These are phyloP conservation scores for Drosophila sproati DNA, from an alignment of 1,140 invertebrate species.

Conservation along the genomic window DNA sequence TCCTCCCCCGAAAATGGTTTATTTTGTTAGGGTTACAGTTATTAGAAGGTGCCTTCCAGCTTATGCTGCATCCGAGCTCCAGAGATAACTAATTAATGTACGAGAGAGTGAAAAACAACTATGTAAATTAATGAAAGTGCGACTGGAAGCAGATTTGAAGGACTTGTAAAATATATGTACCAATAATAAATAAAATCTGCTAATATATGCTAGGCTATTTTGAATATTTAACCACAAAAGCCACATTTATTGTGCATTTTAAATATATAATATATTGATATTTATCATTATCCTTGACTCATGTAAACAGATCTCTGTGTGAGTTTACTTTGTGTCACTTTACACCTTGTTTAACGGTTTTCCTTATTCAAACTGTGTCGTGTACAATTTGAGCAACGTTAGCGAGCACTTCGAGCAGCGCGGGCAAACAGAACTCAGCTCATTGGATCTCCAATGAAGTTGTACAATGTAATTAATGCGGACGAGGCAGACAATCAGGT, in stretches of 20 bases:
- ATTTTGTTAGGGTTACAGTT: slow-evolving; percentile 71
- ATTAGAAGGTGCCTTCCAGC: slow-evolving; percentile 25
- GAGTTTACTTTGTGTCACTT: not conserved
- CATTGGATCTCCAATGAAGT: slow-evolving; percentile 42
- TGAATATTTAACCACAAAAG: too few species aligned
- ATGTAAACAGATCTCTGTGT: not conserved
- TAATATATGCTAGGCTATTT: too few species aligned
- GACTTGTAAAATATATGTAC: not conserved
- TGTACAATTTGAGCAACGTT: slow-evolving; percentile 63
- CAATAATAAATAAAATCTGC: not conserved
- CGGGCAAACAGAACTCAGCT: slow-evolving; percentile 4
- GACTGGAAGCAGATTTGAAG: too few species aligned
- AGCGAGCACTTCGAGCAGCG: slow-evolving; percentile 11
- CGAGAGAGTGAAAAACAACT: not conserved
- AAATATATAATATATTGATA: too few species aligned
- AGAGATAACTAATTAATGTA: slow-evolving; percentile 11
- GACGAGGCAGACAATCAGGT: slow-evolving; percentile 31
- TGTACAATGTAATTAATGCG: slow-evolving; percentile 62
- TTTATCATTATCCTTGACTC: too few species aligned
- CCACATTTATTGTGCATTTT: too few species aligned
- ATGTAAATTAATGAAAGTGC: slow-evolving; percentile 1
- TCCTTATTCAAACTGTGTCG: slow-evolving; percentile 54
- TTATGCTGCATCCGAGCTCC: not conserved
- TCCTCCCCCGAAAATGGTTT: slow-evolving; percentile 65
- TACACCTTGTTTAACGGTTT: slow-evolving; percentile 2